Percentiles rank a stretch among this genome's conserved stretches.
phyloP scores from a whole-genome alignment of 2,888 invertebrate genomes.

The Caenorhabditis drosophilae region DNA sequence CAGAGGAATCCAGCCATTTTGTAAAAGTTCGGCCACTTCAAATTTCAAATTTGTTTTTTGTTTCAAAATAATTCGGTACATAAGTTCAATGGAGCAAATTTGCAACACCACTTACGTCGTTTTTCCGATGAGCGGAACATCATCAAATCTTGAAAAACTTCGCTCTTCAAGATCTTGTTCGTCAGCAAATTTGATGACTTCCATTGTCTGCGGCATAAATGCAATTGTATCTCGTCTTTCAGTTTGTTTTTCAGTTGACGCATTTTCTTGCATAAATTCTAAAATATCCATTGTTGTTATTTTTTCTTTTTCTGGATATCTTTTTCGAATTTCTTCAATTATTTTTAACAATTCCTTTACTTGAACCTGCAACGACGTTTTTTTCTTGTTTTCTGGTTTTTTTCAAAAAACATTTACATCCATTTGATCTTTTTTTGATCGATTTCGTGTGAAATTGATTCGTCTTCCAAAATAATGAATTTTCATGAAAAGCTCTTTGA shows the following conservation, averaged over 20 bases:
- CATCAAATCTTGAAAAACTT: conserved; percentile 46
- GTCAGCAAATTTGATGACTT: conserved; percentile 53
- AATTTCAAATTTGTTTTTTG: neutral
- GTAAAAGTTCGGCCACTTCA: neutral
- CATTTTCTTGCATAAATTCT: conserved; percentile 63
- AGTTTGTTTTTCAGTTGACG: conserved; percentile 34
- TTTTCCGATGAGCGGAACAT: conserved; percentile 34
- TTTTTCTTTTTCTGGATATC: conserved; percentile 65
- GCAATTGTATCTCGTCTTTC: conserved; percentile 67
- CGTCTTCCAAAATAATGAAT: conserved; percentile 65
- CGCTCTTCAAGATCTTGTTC: conserved; percentile 58
- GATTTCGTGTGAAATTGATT: conserved; percentile 64
- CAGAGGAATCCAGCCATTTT: too few species aligned
- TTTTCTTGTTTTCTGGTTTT: neutral
- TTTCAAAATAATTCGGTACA: neutral
- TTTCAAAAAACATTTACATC: conserved; percentile 35
- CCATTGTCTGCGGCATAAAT: conserved; percentile 64
- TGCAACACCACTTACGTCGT: conserved; percentile 12
- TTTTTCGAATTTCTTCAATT: conserved; percentile 64
- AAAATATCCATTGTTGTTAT: conserved; percentile 67
- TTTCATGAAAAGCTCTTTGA: conserved; percentile 67
- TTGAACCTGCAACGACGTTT: conserved; percentile 48
- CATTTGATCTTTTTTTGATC: conserved; percentile 58
- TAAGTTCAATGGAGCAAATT: neutral
- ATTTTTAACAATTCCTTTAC: conserved; percentile 67